A percentile compares a stretch with the other conserved stretches of the same genome.
These are phyloP conservation scores for Tupaia tana DNA, from an alignment of 2,113 vertebrate genomes.

Conservation along the genomic window DNA sequence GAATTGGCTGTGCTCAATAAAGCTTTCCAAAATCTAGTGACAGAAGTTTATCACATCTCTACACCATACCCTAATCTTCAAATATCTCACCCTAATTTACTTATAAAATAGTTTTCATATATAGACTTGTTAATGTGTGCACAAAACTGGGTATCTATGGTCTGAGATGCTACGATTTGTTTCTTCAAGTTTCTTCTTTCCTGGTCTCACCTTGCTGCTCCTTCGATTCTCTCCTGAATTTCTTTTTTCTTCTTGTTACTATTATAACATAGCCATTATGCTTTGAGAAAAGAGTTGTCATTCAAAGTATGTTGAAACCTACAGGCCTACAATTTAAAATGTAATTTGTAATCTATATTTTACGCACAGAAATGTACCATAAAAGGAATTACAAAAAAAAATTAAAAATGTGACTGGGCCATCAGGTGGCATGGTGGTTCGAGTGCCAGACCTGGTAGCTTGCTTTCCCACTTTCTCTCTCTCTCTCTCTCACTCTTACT, in stretches of 20 bases:
- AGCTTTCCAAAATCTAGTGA: background rate
- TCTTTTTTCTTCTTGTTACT: background rate
- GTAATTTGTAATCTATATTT: background rate
- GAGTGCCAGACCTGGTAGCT: no score
- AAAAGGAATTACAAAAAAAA: background rate
- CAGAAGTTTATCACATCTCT: background rate
- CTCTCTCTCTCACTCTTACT: no score
- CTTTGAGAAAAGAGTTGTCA: background rate
- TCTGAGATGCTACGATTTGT: background rate
- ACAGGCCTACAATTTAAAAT: background rate
- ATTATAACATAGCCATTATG: background rate
- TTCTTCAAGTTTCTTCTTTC: background rate
- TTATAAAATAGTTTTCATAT: background rate
- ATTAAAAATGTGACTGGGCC: no score
- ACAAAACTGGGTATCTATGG: background rate
- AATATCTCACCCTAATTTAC: background rate
- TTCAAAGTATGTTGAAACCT: background rate
- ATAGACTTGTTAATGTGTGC: background rate
- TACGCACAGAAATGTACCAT: background rate
- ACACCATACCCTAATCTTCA: background rate
- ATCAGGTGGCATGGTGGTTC: no score
- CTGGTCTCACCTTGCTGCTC: no score
- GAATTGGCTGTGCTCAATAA: background rate
- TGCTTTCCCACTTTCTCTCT: no score
- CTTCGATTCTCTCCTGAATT: background rate